These are phyloP conservation scores for Trididemnum clinides DNA, from an alignment of 23 tunicate genomes.

Conservation along the genomic window DNA sequence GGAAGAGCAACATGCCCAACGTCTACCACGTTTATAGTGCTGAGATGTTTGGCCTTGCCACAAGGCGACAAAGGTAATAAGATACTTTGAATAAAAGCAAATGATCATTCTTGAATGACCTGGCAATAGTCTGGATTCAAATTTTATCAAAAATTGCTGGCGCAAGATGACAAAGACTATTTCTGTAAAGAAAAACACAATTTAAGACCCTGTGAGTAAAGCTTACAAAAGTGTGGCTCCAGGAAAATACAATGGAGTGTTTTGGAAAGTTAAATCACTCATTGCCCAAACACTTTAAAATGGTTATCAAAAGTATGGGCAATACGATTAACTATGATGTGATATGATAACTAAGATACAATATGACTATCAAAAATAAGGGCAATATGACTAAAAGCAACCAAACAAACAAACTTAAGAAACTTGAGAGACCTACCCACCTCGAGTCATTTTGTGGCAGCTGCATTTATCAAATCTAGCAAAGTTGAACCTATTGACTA, in stretches of 20 bases:
- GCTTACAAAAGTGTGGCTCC: background rate
- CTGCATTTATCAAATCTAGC: no score
- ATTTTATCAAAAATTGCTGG: background rate
- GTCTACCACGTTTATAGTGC: no score
- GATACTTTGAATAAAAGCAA: background rate
- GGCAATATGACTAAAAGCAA: no score
- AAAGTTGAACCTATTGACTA: no score
- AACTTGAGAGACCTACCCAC: background rate
- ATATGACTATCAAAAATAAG: no score
- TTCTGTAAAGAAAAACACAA: background rate
- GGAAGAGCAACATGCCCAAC: background rate
- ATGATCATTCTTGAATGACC: background rate
- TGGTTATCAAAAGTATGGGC: background rate
- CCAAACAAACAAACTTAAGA: no score
- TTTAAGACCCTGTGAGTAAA: background rate
- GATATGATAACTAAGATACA: no score
- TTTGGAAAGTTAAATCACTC: background rate
- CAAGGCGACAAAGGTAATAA: background rate
- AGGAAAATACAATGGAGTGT: background rate
- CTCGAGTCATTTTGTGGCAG: background rate
- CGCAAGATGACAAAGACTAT: background rate
- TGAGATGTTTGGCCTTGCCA: no score
- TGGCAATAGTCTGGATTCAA: background rate
- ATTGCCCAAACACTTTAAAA: background rate
- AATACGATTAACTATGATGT: background rate